These are phyloP conservation scores for Drosophila gunungcola DNA, from an alignment of 1,140 invertebrate genomes.

Conservation along the genomic window DNA sequence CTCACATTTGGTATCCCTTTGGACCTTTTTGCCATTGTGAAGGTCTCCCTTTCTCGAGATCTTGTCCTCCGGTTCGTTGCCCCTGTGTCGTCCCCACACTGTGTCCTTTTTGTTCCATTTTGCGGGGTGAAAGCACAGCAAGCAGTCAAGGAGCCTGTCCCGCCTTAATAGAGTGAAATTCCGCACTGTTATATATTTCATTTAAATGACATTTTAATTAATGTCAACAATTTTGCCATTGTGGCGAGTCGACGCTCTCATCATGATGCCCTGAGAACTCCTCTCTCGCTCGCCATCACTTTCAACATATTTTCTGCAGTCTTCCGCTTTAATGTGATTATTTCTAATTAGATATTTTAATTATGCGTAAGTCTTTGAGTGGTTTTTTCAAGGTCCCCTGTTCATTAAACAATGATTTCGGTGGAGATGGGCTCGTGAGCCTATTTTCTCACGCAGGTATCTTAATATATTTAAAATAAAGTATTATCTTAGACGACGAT, in stretches of 20 bases:
- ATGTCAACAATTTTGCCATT: slow-evolving; percentile 78
- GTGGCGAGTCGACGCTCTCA: slow-evolving; percentile 47
- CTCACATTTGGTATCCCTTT: slow-evolving; percentile 40
- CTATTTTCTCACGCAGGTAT: too few species aligned
- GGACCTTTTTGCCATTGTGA: slow-evolving; percentile 24
- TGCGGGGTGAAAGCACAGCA: not conserved
- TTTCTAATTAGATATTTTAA: slow-evolving; percentile 48
- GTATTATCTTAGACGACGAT: too few species aligned
- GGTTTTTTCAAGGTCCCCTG: slow-evolving; percentile 4
- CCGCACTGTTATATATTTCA: slow-evolving; percentile 77
- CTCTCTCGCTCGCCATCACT: slow-evolving; percentile 9
- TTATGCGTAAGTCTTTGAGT: slow-evolving; percentile 30
- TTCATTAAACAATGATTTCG: slow-evolving; percentile 14
- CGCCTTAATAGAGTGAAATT: slow-evolving; percentile 64
- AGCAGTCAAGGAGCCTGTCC: slow-evolving; percentile 9
- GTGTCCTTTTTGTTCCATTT: slow-evolving; percentile 19
- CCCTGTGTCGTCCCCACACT: slow-evolving; percentile 11
- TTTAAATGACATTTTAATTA: slow-evolving; percentile 84
- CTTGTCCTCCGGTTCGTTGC: slow-evolving; percentile 43
- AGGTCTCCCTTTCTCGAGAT: slow-evolving; percentile 22
- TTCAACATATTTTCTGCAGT: slow-evolving; percentile 29
- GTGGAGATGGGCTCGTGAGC: not conserved
- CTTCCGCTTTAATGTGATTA: slow-evolving; percentile 42
- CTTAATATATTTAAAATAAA: too few species aligned
- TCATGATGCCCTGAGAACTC: slow-evolving; percentile 32